phyloP scores from a whole-genome alignment of 2,113 vertebrate genomes.

The Tychaedon coryphoeus region DNA sequence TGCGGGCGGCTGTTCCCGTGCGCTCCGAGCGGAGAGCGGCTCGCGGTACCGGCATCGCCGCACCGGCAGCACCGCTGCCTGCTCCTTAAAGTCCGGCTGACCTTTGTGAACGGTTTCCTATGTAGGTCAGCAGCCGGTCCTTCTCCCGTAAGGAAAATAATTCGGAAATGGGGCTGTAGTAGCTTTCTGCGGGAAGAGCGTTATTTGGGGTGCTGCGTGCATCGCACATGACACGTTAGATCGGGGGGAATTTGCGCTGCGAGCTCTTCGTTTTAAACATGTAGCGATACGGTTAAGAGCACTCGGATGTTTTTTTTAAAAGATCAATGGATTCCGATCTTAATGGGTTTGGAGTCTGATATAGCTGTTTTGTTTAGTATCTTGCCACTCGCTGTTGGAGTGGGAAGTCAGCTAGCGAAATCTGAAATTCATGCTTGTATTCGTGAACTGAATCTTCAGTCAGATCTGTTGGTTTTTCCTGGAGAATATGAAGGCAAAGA shows the following conservation, averaged over 20 bases:
- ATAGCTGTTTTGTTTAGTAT: constrained; percentile 44
- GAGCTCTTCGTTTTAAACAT: background rate
- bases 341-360: constrained; percentile 43
- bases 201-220: background rate
- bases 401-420: constrained; percentile 29
- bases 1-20: background rate
- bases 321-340: constrained; percentile 23
- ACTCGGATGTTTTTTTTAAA: background rate
- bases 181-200: background rate
- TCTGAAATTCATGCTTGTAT: constrained; percentile 44
- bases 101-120: background rate
- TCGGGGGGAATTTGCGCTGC: background rate
- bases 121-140: background rate
- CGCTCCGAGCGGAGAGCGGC: accelerated
- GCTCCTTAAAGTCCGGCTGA: background rate
- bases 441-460: constrained; percentile 43
- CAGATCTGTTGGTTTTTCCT: constrained; percentile 34
- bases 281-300: background rate
- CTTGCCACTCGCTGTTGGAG: background rate
- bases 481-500: constrained; percentile 47
- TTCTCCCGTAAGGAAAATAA: background rate
- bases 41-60: background rate
- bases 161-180: background rate
- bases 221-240: background rate
- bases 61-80: background rate